Evolutionary conservation across 2,113 vertebrate genomes (phyloP).

Genomic region (Nansenia antarctica): DNA sequence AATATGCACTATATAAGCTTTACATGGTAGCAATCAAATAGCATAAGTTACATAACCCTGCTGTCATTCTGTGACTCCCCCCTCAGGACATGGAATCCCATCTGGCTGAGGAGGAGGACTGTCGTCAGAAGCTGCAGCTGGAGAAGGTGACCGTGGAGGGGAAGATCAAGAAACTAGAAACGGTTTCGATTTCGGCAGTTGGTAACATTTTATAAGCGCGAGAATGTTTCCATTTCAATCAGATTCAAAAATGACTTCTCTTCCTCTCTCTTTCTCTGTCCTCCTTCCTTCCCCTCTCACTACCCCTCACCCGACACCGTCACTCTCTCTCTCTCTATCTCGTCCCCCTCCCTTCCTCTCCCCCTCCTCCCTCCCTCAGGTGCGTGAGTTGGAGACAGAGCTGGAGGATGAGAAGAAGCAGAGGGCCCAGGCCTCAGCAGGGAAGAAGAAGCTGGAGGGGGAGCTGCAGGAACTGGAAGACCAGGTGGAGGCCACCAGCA

Average conservation of each 20-base stretch:
- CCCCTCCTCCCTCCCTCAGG: conserved; percentile 46
- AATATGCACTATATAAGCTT: no score
- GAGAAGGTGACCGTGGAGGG: conserved; percentile 88
- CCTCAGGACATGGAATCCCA: conserved; percentile 86
- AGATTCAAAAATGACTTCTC: no score
- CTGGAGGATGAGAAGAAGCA: conserved; percentile 94
- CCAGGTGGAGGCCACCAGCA: conserved; percentile 84
- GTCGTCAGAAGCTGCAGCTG: conserved; percentile 88
- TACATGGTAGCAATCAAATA: no score
- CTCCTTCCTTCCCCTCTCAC: background rate
- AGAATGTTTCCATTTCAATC: no score
- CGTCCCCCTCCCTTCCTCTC: background rate
- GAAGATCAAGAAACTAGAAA: conserved; percentile 93
- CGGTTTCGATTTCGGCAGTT: no score
- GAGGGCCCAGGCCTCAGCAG: conserved; percentile 73
- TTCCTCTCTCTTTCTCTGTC: background rate
- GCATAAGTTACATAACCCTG: no score
- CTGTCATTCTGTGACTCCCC: no score
- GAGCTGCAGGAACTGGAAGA: conserved; percentile 89
- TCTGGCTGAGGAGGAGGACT: conserved; percentile 85
- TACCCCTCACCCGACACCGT: no score
- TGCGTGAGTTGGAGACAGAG: conserved; percentile 87
- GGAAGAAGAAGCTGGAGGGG: conserved; percentile 92
- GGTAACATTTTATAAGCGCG: no score
- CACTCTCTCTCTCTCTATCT: background rate